These are phyloP conservation scores for Cabera pusaria DNA, from an alignment of 2,888 invertebrate genomes.

Conservation along the genomic window DNA sequence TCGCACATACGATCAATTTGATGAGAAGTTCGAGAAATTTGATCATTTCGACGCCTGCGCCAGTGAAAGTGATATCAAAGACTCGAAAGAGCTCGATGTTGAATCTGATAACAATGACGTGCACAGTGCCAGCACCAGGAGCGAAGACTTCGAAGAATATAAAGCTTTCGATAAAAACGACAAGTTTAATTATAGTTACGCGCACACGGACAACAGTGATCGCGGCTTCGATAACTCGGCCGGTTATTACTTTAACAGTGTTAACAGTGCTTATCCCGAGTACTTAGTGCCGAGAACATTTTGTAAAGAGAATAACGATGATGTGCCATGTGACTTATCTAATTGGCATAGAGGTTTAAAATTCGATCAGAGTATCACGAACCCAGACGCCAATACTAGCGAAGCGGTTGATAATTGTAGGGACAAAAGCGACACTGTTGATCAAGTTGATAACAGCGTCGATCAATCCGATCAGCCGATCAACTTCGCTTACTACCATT, in stretches of 20 bases:
- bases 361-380: slow-evolving; percentile 34
- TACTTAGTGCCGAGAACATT: slow-evolving; percentile 40
- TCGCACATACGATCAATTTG: slow-evolving; percentile 19
- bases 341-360: slow-evolving; percentile 60
- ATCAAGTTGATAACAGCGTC: slow-evolving; percentile 34
- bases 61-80: slow-evolving; percentile 39
- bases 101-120: slow-evolving; percentile 34
- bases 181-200: slow-evolving; percentile 27
- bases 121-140: slow-evolving; percentile 36
- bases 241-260: slow-evolving; percentile 31
- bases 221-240: slow-evolving; percentile 26
- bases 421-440: slow-evolving; percentile 34
- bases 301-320: slow-evolving; percentile 52
- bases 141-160: slow-evolving; percentile 32
- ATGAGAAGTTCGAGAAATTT: slow-evolving; percentile 18
- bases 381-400: slow-evolving; percentile 42
- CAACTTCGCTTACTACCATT: slow-evolving; percentile 77
- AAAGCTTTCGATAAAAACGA: slow-evolving; percentile 28
- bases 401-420: slow-evolving; percentile 46
- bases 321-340: slow-evolving; percentile 69
- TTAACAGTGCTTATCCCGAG: slow-evolving; percentile 39
- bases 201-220: slow-evolving; percentile 25
- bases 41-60: slow-evolving; percentile 33
- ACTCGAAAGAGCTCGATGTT: slow-evolving; percentile 33
- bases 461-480: slow-evolving; percentile 62